Percentiles rank a stretch among this genome's conserved stretches.
Conservation (phyloP, 2,797 vertebrate genomes). For the Amblyraja radiata region DNA sequence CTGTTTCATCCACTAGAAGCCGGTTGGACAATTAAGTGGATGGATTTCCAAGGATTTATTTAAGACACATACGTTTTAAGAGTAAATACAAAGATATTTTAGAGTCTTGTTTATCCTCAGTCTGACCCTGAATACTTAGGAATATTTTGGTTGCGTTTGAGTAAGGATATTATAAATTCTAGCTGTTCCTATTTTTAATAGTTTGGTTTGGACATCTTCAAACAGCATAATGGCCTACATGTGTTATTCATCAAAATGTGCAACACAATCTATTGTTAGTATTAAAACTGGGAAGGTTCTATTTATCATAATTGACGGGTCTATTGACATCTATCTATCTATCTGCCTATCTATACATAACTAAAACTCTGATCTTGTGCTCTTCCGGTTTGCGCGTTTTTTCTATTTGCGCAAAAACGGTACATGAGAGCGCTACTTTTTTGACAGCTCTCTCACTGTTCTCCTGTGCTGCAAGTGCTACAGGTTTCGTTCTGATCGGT, state of each 20-base stretch:
- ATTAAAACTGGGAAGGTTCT: neutral
- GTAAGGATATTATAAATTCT: neutral
- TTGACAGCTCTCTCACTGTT: no score
- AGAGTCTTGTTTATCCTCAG: neutral
- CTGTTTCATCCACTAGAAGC: neutral
- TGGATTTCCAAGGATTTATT: neutral
- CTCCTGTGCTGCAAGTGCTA: no score
- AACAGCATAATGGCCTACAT: neutral
- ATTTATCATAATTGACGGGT: neutral
- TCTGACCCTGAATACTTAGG: neutral
- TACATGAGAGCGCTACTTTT: no score
- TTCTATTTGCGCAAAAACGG: no score
- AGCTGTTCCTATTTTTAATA: neutral
- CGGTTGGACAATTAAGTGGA: no score
- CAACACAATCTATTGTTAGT: neutral
- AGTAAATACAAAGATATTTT: neutral
- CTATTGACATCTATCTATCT: neutral
- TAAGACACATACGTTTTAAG: neutral
- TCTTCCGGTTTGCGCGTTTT: no score
- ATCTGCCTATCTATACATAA: no score
- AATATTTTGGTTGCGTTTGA: neutral
- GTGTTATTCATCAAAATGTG: neutral
- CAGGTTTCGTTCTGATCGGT: no score
- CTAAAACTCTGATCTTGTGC: no score
- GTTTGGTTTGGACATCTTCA: neutral